These are phyloP conservation scores for Rhodeus uyekii DNA, from an alignment of 2,797 vertebrate species.

Conservation along the genomic window DNA sequence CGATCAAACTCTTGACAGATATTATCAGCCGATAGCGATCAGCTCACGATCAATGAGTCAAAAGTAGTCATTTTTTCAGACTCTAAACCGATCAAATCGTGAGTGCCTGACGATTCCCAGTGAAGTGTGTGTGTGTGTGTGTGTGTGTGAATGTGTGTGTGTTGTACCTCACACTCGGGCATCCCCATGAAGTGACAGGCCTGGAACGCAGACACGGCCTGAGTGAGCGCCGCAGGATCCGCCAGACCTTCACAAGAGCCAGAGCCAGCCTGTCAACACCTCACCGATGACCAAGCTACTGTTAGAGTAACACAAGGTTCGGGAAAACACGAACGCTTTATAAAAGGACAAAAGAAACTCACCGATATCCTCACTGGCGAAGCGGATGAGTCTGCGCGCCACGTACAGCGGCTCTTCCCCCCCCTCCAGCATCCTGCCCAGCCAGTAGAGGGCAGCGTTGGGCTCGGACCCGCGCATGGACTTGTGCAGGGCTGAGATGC, in stretches of 20 bases:
- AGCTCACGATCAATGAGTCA: no score
- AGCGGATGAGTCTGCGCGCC: slow-evolving; percentile 91
- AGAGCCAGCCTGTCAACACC: background rate
- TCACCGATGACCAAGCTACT: no score
- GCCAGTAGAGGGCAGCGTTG: slow-evolving; percentile 95
- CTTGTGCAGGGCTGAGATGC: slow-evolving; percentile 95
- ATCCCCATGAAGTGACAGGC: slow-evolving; percentile 98
- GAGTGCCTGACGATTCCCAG: background rate
- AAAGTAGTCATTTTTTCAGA: no score
- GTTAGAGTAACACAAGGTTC: background rate
- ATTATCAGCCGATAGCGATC: no score
- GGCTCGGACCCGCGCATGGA: slow-evolving; percentile 94
- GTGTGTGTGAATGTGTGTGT: background rate
- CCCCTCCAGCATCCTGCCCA: slow-evolving; percentile 96
- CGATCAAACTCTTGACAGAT: no score
- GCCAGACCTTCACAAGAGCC: slow-evolving; percentile 83
- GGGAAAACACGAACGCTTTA: no score
- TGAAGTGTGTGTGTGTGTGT: background rate
- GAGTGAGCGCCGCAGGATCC: slow-evolving; percentile 88
- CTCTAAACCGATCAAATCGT: background rate
- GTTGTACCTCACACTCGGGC: slow-evolving; percentile 95
- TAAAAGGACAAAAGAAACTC: slow-evolving; percentile 48
- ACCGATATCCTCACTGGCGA: slow-evolving; percentile 97
- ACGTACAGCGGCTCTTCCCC: slow-evolving; percentile 95
- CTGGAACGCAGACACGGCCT: slow-evolving; percentile 94